Evolutionary conservation across 2,888 invertebrate species (phyloP), one percentile per base, ranked within the genome.

Genomic region (Agrochola lota): DNA sequence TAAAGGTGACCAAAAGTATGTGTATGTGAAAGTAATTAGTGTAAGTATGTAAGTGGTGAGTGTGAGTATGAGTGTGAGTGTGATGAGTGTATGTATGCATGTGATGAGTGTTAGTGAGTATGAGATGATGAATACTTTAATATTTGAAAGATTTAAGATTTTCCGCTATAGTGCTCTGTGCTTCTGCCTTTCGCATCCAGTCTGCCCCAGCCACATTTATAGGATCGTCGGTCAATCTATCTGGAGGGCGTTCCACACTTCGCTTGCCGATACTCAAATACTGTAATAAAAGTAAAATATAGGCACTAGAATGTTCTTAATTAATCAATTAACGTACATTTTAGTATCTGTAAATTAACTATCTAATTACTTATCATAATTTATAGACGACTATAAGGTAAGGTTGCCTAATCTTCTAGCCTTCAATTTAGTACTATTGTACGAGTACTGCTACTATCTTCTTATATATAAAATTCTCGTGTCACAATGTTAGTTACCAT

Each of bases 351-450:
- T 40, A 46, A 63, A 60, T 4, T n/a, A 66, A 60, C 26, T 60
- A n/a, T 15, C 6, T 23, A 57, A 26, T 40, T 46, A 78, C 49
- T 30, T 35, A 52, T 60, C 35, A 67, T 76, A 76, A 76, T 66
- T 67, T 57, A 82, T 67, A n/a, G 26, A n/a, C 20, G 11, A 12
- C 30, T 80, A 12, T 7, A 75, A 75, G 52, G 52, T 66, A 11
- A 55, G 26, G 26, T 67, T 35, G 26, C 17, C 43, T 26, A 62
- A 78, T 77, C 43, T n/a, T 52, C n/a, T 46, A 35, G 15, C 23
- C 8, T 55, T 62, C 23, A 71, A 17, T 35, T 30, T 46, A 60
- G n/a, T 26, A 49, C 17, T 52, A 63, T 5, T 12, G 12, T 17
- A n/a, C n/a, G n/a, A n/a, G n/a, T n/a, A 17, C 20, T 52, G 20